These are phyloP conservation scores for Panulirus ornatus DNA, from an alignment of 1,140 invertebrate genomes.

Conservation along the genomic window DNA sequence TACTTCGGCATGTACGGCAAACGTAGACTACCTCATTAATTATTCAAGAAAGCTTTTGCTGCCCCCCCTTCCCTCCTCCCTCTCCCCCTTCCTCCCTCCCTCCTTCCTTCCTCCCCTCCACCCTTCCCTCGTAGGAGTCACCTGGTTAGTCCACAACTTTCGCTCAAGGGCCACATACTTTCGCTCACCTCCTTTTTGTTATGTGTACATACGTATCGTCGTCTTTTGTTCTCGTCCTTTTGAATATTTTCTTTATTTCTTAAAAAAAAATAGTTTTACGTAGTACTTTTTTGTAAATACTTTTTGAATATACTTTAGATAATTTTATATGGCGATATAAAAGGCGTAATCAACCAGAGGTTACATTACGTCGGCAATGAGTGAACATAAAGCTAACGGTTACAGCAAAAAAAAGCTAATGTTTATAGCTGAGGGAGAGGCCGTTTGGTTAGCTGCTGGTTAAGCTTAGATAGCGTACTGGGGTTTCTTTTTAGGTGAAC, in stretches of 20 bases:
- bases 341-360: too few relatives aligned
- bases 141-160: background rate
- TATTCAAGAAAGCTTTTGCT: constrained; percentile 40
- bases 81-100: background rate
- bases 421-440: too few relatives aligned
- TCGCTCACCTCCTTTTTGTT: background rate
- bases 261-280: background rate
- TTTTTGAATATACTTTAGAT: background rate
- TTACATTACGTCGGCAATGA: too few relatives aligned
- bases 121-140: background rate
- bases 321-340: too few relatives aligned
- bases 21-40: constrained; percentile 40
- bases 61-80: background rate
- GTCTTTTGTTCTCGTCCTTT: background rate
- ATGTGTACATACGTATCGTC: background rate
- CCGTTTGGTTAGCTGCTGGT: too few relatives aligned
- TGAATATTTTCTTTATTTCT: background rate
- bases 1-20: constrained; percentile 10
- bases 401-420: too few relatives aligned
- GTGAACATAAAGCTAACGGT: too few relatives aligned
- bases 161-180: background rate
- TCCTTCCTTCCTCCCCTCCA: background rate
- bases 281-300: background rate
- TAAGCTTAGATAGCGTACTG: too few relatives aligned
- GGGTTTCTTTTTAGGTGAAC: too few relatives aligned